Percentiles rank a stretch among this genome's conserved stretches.
Conservation (phyloP, 2,797 vertebrate genomes). For the Chiloscyllium punctatum region DNA sequence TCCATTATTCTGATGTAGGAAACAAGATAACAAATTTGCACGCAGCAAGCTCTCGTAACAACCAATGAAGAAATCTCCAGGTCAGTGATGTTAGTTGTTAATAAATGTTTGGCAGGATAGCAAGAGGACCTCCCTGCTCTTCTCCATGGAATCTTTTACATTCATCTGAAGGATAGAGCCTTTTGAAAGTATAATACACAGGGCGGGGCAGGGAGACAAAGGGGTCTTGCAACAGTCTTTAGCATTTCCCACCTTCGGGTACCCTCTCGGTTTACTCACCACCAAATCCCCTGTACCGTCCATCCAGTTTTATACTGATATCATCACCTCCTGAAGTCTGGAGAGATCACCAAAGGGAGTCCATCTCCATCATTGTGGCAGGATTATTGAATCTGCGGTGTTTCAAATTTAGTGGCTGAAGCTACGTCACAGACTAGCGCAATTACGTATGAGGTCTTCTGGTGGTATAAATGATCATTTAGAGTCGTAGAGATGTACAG, state of each 20-base stretch:
- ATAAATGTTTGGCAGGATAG: background rate
- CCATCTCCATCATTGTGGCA: background rate
- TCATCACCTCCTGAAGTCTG: background rate
- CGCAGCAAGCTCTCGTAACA: background rate
- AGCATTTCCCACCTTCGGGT: background rate
- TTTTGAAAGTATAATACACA: no score
- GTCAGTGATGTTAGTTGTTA: background rate
- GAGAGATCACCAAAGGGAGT: background rate
- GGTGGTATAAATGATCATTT: no score
- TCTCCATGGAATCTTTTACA: background rate
- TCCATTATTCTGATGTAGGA: background rate
- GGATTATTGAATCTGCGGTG: background rate
- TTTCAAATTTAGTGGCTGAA: background rate
- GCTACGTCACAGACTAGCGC: background rate
- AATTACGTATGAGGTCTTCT: background rate
- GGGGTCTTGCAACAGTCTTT: background rate
- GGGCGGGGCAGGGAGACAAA: background rate
- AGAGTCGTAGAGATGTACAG: no score
- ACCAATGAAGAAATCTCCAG: background rate
- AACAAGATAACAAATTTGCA: background rate
- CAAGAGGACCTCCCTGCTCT: background rate
- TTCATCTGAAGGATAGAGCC: background rate
- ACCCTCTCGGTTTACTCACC: background rate
- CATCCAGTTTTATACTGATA: background rate
- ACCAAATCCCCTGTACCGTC: background rate